Evolutionary conservation across 2,888 invertebrate species (phyloP), one percentile per base, ranked within the genome.

Genomic region (Artemia sinica): DNA sequence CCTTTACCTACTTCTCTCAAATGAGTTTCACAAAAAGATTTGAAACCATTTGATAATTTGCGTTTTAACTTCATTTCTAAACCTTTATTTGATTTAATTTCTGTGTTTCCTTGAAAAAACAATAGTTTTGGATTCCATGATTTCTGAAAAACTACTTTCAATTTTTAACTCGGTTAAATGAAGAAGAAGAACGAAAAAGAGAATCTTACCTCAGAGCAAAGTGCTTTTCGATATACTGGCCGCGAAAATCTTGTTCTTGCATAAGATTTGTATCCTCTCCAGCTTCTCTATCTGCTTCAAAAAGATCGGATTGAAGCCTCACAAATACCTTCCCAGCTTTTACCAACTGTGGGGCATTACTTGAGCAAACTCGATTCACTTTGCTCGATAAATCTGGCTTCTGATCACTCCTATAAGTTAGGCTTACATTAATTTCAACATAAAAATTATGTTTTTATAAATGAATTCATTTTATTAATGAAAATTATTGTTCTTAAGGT

Each of bases 201-300:
- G 13, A 52, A 52, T 58, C 58, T 58, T 58, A 58, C 58, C 58
- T 58, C 14, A 58, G 58, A 58, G 58, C 58, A 58, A 58, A 58
- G 58, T 58, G 58, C 58, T 58, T 58, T 14, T 58, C 58, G 8
- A 58, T 58, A 14, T 58, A 58, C 58, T 58, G 58, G n/a, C 58
- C 58, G 14, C 58, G 58, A 14, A 58, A 58, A 14, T 58, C 58
- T 14, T 58, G 58, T 14, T 58, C 58, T 50, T 75, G 75, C 0
- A 71, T 70, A 71, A 76, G 71, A 9, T 72, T 72, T 49, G 70
- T 70, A 69, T 75, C 74, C 71, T 76, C 76, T 0, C 76, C 76
- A 9, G 75, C 75, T 50, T 74, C 74, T 11, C 71, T 71, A 69
- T 76, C 75, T 2, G 75, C 74, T 18, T 74, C 74, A 70, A 76